Evolutionary conservation across 2,113 vertebrate genomes (phyloP).

Genomic region (Petrocephalus microphthalmus): DNA sequence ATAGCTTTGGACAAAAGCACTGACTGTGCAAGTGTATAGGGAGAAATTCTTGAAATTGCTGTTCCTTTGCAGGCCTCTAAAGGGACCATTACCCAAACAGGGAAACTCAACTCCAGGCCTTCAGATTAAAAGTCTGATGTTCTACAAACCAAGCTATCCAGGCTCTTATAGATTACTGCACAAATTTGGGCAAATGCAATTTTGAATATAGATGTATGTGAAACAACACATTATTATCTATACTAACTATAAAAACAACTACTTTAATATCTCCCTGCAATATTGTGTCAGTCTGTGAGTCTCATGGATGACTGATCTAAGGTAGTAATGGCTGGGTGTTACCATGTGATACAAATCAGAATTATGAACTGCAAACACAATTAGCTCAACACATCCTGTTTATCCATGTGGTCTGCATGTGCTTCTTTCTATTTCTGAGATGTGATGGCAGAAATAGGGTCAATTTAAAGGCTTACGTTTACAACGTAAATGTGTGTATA

Average conservation of each 20-base stretch:
- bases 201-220: background rate
- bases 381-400: conserved; percentile 6
- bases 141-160: background rate
- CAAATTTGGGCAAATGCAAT: background rate
- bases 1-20: background rate
- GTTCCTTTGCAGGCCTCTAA: background rate
- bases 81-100: background rate
- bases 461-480: background rate
- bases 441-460: background rate
- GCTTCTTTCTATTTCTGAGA: background rate
- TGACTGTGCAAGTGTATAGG: background rate
- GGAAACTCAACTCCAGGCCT: background rate
- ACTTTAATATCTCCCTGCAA: background rate
- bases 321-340: conserved; percentile 13
- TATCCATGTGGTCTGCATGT: background rate
- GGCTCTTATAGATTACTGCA: background rate
- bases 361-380: background rate
- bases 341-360: conserved; percentile 9
- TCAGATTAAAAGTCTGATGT: background rate
- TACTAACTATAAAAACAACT: background rate
- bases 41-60: background rate
- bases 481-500: background rate
- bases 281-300: background rate
- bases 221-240: background rate
- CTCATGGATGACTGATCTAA: background rate